Conservation (phyloP, 2,888 invertebrate species). For the Clunio marinus region DNA sequence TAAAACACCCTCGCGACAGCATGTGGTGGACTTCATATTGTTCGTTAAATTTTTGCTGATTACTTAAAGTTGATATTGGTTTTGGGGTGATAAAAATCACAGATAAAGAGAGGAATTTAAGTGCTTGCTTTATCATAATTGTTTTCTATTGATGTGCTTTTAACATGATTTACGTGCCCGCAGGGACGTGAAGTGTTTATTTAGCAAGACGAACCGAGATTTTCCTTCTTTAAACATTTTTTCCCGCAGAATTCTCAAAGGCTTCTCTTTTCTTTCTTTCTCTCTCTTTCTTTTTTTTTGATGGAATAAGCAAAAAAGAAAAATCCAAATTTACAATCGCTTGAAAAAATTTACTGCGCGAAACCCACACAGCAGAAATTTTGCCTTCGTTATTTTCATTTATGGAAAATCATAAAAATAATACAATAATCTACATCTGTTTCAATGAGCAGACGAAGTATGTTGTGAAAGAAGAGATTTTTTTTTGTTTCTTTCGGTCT, state of each 20-base stretch:
- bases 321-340: slow-evolving; percentile 1
- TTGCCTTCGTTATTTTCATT: slow-evolving; percentile 2
- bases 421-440: slow-evolving; percentile 29
- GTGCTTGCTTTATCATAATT: neutral
- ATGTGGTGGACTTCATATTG: too few species aligned
- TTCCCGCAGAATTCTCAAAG: neutral
- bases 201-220: neutral
- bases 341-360: neutral
- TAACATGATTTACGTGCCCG: slow-evolving; percentile 10
- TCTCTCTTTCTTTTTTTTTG: too few species aligned
- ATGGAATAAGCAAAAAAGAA: neutral
- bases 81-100: neutral
- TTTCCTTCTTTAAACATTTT: neutral
- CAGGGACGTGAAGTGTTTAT: neutral
- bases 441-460: slow-evolving; percentile 4
- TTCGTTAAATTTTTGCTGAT: neutral
- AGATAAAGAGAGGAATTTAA: too few species aligned
- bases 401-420: slow-evolving; percentile 25
- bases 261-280: too few species aligned
- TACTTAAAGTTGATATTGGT: neutral
- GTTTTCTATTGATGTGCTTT: slow-evolving; percentile 5
- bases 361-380: neutral
- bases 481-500: too few species aligned
- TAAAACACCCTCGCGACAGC: too few species aligned
- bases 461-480: too few species aligned